Base-by-base conservation (phyloP, 2,113 vertebrate species). In the Lasiurus cinereus region DNA sequence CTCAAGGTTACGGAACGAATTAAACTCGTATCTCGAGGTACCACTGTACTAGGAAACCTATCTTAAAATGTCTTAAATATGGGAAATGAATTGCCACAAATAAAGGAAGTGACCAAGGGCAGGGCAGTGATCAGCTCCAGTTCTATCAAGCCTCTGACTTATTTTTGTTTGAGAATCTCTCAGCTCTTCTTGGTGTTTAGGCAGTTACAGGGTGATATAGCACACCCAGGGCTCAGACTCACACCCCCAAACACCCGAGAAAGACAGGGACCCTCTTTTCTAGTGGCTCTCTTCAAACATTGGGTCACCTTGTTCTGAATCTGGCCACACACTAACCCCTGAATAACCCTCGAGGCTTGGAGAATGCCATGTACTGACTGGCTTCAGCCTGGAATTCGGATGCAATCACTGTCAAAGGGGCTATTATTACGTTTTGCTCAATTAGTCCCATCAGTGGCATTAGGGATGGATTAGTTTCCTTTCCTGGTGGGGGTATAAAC, bases 231-330 rank as follows among this genome's bases (percentile, higher is more conserved):
- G 12, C 39, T 91, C 80, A 83, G 16, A 73, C 54, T 33, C 33
- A 88, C 11, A 56, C 21, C 27, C 39, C 11, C 14, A n/a, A 79
- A 91, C 24, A 84, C 56, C 27, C 0, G 16, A 88, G 36, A 74
- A 77, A 82, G 67, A 79, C 3, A 77, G 56, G 24, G 82, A 64
- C 31, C 24, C 50, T 72, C 8, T 43, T 76, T 91, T 33, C 48
- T 89, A 27, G 36, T 90, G 36, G 46, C 24, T 90, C n/a, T 86
- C 31, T 83, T 95, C 69, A 78, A 78, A 29, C 89, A 73, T 52
- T 91, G 8, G 15, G 67, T 29, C 48, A 85, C n/a, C 39, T 33
- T 92, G 59, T n/a, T 54, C 59, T 77, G 54, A 90, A 88, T 93
- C 21, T 88, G 52, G 33, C 84, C 69, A 43, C 56, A 36, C 14